Percentiles rank a stretch among this genome's conserved stretches.
Conservation (phyloP, 2,888 invertebrate genomes). For the Euzophera pinguis region DNA sequence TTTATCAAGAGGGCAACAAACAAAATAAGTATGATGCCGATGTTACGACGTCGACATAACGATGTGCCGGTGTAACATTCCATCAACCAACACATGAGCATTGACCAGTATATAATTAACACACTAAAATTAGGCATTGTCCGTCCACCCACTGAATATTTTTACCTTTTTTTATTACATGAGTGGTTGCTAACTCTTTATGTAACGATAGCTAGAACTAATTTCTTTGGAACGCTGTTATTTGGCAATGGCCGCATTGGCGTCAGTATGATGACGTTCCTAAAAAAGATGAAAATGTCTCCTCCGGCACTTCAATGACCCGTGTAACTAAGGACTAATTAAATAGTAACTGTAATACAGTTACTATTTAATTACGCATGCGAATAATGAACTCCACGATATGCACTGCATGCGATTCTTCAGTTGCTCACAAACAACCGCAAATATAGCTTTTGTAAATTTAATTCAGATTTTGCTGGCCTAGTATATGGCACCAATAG, state of each 20-base stretch:
- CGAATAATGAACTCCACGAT: neutral
- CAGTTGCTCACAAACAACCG: neutral
- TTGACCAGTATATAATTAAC: too few relatives aligned
- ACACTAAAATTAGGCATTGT: slow-evolving; percentile 33
- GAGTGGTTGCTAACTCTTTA: slow-evolving; percentile 19
- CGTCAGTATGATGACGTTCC: neutral
- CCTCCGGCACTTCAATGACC: slow-evolving; percentile 8
- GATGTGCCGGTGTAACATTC: slow-evolving; percentile 27
- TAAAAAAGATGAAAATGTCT: neutral
- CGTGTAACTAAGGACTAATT: neutral
- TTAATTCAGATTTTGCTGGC: too few relatives aligned
- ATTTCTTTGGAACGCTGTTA: slow-evolving; percentile 26
- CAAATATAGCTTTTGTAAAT: too few relatives aligned
- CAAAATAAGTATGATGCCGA: slow-evolving; percentile 53
- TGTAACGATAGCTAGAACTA: slow-evolving; percentile 33
- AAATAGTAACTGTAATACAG: neutral
- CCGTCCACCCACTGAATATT: slow-evolving; percentile 35
- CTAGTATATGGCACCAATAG: neutral
- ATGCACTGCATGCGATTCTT: neutral
- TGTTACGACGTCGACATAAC: slow-evolving; percentile 32
- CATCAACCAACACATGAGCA: neutral
- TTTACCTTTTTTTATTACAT: slow-evolving; percentile 37
- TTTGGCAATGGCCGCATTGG: slow-evolving; percentile 35
- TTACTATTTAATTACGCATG: slow-evolving; percentile 5
- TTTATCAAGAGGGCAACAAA: slow-evolving; percentile 60